A percentile compares a stretch with the other conserved stretches of the same genome.
Evolutionary conservation across 2,797 vertebrate genomes (phyloP).

Genomic region (Gadopsis bispinosus): DNA sequence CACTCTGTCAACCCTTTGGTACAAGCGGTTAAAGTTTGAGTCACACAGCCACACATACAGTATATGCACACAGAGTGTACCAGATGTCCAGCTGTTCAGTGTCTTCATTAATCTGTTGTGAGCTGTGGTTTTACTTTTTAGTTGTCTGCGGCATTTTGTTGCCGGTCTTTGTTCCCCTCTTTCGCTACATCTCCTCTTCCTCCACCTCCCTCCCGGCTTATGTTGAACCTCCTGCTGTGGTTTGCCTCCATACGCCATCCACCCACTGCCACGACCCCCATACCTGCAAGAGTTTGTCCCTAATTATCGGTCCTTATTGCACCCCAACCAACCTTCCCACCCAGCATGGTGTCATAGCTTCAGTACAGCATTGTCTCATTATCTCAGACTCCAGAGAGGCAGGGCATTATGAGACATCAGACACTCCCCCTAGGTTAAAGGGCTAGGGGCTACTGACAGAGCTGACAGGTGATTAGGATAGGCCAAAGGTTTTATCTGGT

Average conservation of each 20-base stretch:
- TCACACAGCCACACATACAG: slow-evolving; percentile 1
- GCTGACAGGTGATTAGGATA: slow-evolving; percentile 66
- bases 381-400: slow-evolving; percentile 73
- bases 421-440: slow-evolving; percentile 70
- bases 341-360: slow-evolving; percentile 75
- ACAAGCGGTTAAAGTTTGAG: slow-evolving; percentile 10
- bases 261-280: slow-evolving; percentile 60
- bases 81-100: slow-evolving; percentile 68
- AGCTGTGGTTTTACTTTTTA: slow-evolving; percentile 38
- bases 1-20: slow-evolving; percentile 26
- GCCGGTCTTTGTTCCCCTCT: slow-evolving; percentile 63
- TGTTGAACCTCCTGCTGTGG: slow-evolving; percentile 69
- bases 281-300: slow-evolving; percentile 80
- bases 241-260: slow-evolving; percentile 68
- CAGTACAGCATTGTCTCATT: slow-evolving; percentile 78
- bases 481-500: slow-evolving; percentile 63
- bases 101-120: slow-evolving; percentile 71
- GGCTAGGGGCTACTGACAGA: slow-evolving; percentile 47
- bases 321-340: slow-evolving; percentile 68
- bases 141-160: slow-evolving; percentile 52
- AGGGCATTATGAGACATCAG: slow-evolving; percentile 66
- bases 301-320: slow-evolving; percentile 81
- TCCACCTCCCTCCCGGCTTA: slow-evolving; percentile 64
- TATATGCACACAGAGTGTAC: slow-evolving; percentile 17
- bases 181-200: slow-evolving; percentile 41